These are phyloP conservation scores for Ephestia elutella DNA, from an alignment of 1,140 invertebrate species.

Conservation along the genomic window DNA sequence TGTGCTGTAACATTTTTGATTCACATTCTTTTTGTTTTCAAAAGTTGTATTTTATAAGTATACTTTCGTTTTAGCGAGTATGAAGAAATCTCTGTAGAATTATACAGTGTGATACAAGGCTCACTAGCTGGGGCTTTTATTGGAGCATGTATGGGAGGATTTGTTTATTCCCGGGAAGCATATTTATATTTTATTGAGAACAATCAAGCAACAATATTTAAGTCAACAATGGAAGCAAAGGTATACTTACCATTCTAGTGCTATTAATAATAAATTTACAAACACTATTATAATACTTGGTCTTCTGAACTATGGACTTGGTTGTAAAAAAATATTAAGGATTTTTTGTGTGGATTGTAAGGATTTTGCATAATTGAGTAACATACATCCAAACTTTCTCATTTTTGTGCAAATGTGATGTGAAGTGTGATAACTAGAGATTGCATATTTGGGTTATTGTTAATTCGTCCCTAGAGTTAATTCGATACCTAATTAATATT, in stretches of 20 bases:
- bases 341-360: too few species aligned
- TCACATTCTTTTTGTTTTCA: not conserved
- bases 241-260: constrained; percentile 57
- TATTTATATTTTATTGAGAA: constrained; percentile 82
- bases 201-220: constrained; percentile 82
- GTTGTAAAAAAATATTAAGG: too few species aligned
- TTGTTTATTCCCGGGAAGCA: constrained; percentile 74
- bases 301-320: too few species aligned
- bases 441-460: too few species aligned
- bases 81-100: constrained; percentile 74
- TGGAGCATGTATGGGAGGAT: constrained; percentile 78
- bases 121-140: constrained; percentile 73
- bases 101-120: constrained; percentile 76
- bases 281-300: too few species aligned
- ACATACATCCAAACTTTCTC: too few species aligned
- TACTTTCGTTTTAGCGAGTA: constrained; percentile 75
- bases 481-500: too few species aligned
- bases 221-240: constrained; percentile 80
- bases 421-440: too few species aligned
- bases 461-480: too few species aligned
- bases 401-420: too few species aligned
- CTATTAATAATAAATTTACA: too few species aligned
- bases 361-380: too few species aligned
- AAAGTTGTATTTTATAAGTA: not conserved
- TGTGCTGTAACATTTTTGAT: constrained; percentile 18